Percentiles rank a stretch among this genome's conserved stretches.
Conservation (phyloP, 2,113 vertebrate genomes). For the Polyodon spathula region DNA sequence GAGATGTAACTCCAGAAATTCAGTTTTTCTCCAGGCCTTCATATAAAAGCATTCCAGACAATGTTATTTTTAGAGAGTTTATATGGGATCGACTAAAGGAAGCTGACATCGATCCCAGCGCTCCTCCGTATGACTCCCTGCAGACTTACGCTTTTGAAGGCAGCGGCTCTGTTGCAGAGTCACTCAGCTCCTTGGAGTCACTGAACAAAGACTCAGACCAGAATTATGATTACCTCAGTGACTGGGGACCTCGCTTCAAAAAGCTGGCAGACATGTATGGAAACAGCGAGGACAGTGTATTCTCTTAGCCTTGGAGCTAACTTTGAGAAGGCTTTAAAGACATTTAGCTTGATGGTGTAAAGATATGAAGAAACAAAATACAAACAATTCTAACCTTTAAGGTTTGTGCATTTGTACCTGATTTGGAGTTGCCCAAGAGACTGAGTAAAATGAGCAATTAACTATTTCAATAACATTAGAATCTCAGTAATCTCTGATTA, state of each 20-base stretch:
- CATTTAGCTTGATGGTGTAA: too few species aligned
- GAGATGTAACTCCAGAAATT: slow-evolving; percentile 85
- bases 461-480: neutral
- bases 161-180: slow-evolving; percentile 82
- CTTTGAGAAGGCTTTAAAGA: too few species aligned
- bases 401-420: too few species aligned
- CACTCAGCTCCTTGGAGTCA: slow-evolving; percentile 87
- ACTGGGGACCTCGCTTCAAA: slow-evolving; percentile 92
- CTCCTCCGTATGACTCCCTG: slow-evolving; percentile 86
- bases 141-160: slow-evolving; percentile 94
- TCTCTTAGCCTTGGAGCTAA: slow-evolving; percentile 76
- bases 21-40: slow-evolving; percentile 74
- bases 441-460: too few species aligned
- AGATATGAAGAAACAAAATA: too few species aligned
- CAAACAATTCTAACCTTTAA: too few species aligned
- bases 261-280: slow-evolving; percentile 94
- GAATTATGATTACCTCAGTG: slow-evolving; percentile 92
- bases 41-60: slow-evolving; percentile 81
- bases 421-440: too few species aligned
- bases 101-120: slow-evolving; percentile 78
- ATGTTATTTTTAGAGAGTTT: slow-evolving; percentile 88
- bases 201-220: slow-evolving; percentile 92
- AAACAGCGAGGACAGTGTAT: slow-evolving; percentile 60
- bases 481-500: neutral
- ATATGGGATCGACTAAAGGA: slow-evolving; percentile 93